These are phyloP conservation scores for Pasiphila rectangulata DNA, from an alignment of 2,888 invertebrate species.

Conservation along the genomic window DNA sequence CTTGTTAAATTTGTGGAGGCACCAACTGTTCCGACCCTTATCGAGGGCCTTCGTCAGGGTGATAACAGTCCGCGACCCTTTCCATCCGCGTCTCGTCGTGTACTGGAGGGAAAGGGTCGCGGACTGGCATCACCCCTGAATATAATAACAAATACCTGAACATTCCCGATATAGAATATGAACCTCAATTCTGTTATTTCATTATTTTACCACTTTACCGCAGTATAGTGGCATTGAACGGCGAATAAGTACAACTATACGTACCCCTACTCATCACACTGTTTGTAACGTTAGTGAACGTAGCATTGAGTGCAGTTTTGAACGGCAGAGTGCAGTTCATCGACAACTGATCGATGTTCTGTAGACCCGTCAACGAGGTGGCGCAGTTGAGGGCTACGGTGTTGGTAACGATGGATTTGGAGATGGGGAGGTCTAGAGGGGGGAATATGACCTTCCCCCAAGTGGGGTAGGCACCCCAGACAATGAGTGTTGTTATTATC, in stretches of 20 bases:
- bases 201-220: too few relatives aligned
- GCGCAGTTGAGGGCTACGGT: conserved; percentile 42
- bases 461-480: conserved; percentile 87
- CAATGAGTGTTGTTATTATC: conserved; percentile 85
- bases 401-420: conserved; percentile 17
- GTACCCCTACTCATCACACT: conserved; percentile 41
- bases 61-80: too few relatives aligned
- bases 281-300: too few relatives aligned
- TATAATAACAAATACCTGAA: too few relatives aligned
- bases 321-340: conserved; percentile 48
- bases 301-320: conserved; percentile 30
- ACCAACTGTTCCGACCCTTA: too few relatives aligned
- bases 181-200: too few relatives aligned
- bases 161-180: too few relatives aligned
- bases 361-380: conserved; percentile 33
- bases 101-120: too few relatives aligned
- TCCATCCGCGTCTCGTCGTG: too few relatives aligned
- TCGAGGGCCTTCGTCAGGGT: too few relatives aligned
- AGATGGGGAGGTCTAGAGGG: conserved; percentile 14
- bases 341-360: conserved; percentile 24
- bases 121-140: too few relatives aligned
- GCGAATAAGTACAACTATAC: conserved; percentile 50
- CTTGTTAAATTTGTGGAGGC: too few relatives aligned
- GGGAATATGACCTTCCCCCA: conserved; percentile 86
- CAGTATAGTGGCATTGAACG: conserved; percentile 31